phyloP scores from a whole-genome alignment of 2,888 invertebrate genomes.

The Agrotis puta region DNA sequence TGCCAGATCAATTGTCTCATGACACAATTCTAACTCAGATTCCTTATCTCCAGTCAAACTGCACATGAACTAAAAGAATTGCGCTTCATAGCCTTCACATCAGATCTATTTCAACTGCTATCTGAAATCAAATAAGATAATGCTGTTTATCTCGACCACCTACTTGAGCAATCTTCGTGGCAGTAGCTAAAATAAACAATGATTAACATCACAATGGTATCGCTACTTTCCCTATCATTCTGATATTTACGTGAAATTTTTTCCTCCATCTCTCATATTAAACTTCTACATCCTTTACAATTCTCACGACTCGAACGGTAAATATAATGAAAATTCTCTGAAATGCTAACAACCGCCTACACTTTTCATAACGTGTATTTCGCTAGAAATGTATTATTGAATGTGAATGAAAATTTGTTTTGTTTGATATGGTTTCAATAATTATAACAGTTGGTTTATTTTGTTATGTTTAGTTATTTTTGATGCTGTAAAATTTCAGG shows the following conservation, averaged over 20 bases:
- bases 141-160: constrained; percentile 27
- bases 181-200: constrained; percentile 27
- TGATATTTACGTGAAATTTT: constrained; percentile 51
- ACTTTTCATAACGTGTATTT: constrained; percentile 43
- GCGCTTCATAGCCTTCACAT: constrained; percentile 22
- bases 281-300: constrained; percentile 45
- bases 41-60: constrained; percentile 38
- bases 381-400: constrained; percentile 53
- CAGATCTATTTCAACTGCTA: constrained; percentile 8
- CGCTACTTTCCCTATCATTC: constrained; percentile 26
- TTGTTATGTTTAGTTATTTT: not conserved
- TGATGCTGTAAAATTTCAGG: not conserved
- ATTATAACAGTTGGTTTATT: constrained; percentile 8
- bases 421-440: constrained; percentile 29
- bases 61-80: constrained; percentile 28
- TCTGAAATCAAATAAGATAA: constrained; percentile 34
- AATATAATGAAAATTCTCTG: constrained; percentile 62
- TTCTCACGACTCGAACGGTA: constrained; percentile 58
- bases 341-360: constrained; percentile 53
- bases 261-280: constrained; percentile 51
- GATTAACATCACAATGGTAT: constrained; percentile 5
- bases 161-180: constrained; percentile 10
- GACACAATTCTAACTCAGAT: constrained; percentile 43
- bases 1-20: constrained; percentile 55
- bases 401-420: constrained; percentile 56